Conservation (phyloP, 2,888 invertebrate genomes). For the Deladenus siricidicola region DNA sequence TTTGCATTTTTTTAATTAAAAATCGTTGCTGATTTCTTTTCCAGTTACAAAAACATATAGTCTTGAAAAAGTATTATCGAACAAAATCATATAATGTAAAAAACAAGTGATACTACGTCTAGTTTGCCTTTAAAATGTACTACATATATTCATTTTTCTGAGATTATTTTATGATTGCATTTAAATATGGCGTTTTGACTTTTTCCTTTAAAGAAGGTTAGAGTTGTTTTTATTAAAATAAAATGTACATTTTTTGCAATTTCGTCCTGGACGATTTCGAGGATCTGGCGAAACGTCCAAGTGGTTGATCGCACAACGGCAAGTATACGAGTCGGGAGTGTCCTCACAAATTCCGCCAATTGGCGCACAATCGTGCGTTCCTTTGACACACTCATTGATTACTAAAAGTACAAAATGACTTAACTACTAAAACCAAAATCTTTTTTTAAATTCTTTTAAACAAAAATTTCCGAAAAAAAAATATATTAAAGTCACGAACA, state of each 20-base stretch:
- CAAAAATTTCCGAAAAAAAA: too few species aligned
- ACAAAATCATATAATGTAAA: too few species aligned
- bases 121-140: too few species aligned
- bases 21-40: too few species aligned
- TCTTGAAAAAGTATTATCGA: too few species aligned
- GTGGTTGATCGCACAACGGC: constrained; percentile 49
- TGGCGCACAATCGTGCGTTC: constrained; percentile 40
- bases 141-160: too few species aligned
- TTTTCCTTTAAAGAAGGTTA: too few species aligned
- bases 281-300: constrained; percentile 52
- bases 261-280: constrained; percentile 47
- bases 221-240: too few species aligned
- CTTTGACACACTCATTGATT: constrained; percentile 49
- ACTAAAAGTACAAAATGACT: constrained; percentile 28
- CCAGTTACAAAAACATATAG: too few species aligned
- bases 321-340: constrained; percentile 51
- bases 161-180: background rate
- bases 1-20: too few species aligned
- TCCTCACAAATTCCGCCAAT: constrained; percentile 51
- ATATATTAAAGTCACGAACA: constrained; percentile 25
- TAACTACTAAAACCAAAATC: constrained; percentile 3
- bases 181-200: background rate
- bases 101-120: too few species aligned
- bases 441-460: constrained; percentile 4
- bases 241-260: constrained; percentile 45